A percentile compares a stretch with the other conserved stretches of the same genome.
These are phyloP conservation scores for Drosophila sulfurigaster DNA, from an alignment of 1,140 invertebrate genomes.

Conservation along the genomic window DNA sequence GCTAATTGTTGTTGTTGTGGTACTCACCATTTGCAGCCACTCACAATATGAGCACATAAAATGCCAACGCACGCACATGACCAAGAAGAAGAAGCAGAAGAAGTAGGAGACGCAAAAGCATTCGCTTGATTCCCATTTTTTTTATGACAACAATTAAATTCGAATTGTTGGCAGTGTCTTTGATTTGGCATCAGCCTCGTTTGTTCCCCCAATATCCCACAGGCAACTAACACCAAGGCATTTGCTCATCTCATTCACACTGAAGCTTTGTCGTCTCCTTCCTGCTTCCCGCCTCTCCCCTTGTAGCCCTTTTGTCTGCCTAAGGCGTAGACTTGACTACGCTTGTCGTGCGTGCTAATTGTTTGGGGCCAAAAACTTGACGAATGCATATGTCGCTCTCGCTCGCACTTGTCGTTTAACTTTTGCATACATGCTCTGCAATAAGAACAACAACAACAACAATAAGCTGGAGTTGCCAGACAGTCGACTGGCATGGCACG, in stretches of 20 bases:
- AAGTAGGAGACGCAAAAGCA: background rate
- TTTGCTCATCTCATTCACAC: slow-evolving; percentile 10
- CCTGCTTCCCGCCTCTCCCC: background rate
- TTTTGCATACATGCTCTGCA: slow-evolving; percentile 57
- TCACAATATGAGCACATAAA: slow-evolving; percentile 35
- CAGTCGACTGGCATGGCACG: slow-evolving; percentile 63
- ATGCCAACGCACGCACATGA: slow-evolving; percentile 51
- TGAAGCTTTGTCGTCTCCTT: background rate
- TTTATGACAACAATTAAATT: slow-evolving; percentile 78
- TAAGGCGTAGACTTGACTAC: slow-evolving; percentile 31
- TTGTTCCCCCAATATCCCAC: slow-evolving; percentile 3
- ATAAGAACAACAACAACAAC: slow-evolving; percentile 14
- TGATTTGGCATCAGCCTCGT: slow-evolving; percentile 52
- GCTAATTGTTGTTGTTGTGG: background rate
- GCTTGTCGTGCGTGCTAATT: slow-evolving; percentile 53
- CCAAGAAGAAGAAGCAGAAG: slow-evolving; percentile 8
- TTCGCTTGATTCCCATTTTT: slow-evolving; percentile 49
- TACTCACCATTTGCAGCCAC: slow-evolving; percentile 10
- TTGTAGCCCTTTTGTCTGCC: slow-evolving; percentile 1
- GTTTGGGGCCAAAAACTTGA: slow-evolving; percentile 43
- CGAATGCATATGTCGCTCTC: slow-evolving; percentile 29
- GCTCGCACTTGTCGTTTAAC: slow-evolving; percentile 44
- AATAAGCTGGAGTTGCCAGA: slow-evolving; percentile 37
- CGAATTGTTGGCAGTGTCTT: slow-evolving; percentile 74
- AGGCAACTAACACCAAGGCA: slow-evolving; percentile 37